Evolutionary conservation across 1,140 invertebrate species (phyloP).

Genomic region (Zaprionus davidi): DNA sequence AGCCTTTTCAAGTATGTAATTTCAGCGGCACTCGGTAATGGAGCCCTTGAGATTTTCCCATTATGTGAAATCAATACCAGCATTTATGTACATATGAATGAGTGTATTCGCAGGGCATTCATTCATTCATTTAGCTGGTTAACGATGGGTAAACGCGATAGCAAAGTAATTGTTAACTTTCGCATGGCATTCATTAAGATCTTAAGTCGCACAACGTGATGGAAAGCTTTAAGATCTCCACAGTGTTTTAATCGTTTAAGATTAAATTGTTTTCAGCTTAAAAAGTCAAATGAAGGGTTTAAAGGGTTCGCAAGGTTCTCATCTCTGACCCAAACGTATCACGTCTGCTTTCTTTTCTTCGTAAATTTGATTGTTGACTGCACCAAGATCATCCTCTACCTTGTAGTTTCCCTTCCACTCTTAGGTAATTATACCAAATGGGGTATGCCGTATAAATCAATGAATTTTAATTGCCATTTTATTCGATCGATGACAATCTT

Average conservation of each 20-base stretch:
- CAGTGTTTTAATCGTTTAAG: background rate
- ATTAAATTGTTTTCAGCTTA: background rate
- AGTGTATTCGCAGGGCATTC: conserved; percentile 27
- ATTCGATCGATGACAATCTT: background rate
- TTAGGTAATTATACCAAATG: background rate
- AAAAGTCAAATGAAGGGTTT: background rate
- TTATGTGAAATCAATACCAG: conserved; percentile 76
- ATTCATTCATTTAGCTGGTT: conserved; percentile 27
- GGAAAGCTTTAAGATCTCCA: background rate
- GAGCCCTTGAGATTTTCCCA: conserved; percentile 45
- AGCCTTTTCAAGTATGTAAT: conserved; percentile 55
- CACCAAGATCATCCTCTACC: background rate
- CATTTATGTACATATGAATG: conserved; percentile 48
- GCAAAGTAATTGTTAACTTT: conserved; percentile 17
- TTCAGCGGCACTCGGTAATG: conserved; percentile 28
- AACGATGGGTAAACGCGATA: conserved; percentile 36
- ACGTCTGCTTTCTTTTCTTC: background rate
- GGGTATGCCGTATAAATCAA: conserved; percentile 5
- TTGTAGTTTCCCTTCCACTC: background rate
- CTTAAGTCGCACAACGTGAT: background rate
- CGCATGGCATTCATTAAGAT: conserved; percentile 19
- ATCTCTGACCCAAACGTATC: background rate
- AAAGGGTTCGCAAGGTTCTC: background rate
- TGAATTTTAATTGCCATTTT: conserved; percentile 19
- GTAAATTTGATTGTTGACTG: background rate